Conservation (phyloP, 1,140 invertebrate genomes). For the Gonatopus flavifemur region DNA sequence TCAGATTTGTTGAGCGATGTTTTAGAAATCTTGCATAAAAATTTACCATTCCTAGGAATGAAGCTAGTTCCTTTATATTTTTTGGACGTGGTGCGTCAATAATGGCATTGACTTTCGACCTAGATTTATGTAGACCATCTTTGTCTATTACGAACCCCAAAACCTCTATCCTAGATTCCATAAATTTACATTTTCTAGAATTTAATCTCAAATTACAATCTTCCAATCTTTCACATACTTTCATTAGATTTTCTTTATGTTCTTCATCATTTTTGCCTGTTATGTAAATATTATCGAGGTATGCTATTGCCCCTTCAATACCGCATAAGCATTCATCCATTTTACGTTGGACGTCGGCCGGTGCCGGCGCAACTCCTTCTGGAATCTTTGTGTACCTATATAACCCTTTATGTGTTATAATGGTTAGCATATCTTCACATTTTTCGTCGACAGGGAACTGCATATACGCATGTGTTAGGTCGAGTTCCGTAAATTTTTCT, state of each 20-base stretch:
- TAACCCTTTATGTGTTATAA: slow-evolving; percentile 22
- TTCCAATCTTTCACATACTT: slow-evolving; percentile 16
- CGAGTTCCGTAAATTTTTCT: not conserved
- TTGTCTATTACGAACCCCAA: slow-evolving; percentile 35
- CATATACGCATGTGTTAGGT: too few species aligned
- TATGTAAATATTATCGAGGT: slow-evolving; percentile 21
- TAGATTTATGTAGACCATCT: slow-evolving; percentile 27
- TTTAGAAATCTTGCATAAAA: slow-evolving; percentile 22
- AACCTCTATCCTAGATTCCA: slow-evolving; percentile 12
- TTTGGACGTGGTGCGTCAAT: slow-evolving; percentile 17
- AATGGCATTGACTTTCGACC: slow-evolving; percentile 24
- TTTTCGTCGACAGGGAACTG: slow-evolving; percentile 15
- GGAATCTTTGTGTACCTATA: slow-evolving; percentile 18
- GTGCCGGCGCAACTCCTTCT: too few species aligned
- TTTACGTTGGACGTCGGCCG: slow-evolving; percentile 15
- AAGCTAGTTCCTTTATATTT: slow-evolving; percentile 6
- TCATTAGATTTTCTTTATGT: slow-evolving; percentile 7
- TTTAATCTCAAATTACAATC: slow-evolving; percentile 16
- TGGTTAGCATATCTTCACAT: slow-evolving; percentile 11
- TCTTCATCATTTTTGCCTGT: slow-evolving; percentile 11
- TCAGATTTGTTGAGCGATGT: slow-evolving; percentile 8
- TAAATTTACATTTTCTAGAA: slow-evolving; percentile 18
- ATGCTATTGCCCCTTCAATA: slow-evolving; percentile 12
- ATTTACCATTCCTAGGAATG: slow-evolving; percentile 23
- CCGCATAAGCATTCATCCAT: slow-evolving; percentile 18